A percentile compares a stretch with the other conserved stretches of the same genome.
These are phyloP conservation scores for Chinchilla lanigera DNA, from an alignment of 2,113 vertebrate species.

Conservation along the genomic window DNA sequence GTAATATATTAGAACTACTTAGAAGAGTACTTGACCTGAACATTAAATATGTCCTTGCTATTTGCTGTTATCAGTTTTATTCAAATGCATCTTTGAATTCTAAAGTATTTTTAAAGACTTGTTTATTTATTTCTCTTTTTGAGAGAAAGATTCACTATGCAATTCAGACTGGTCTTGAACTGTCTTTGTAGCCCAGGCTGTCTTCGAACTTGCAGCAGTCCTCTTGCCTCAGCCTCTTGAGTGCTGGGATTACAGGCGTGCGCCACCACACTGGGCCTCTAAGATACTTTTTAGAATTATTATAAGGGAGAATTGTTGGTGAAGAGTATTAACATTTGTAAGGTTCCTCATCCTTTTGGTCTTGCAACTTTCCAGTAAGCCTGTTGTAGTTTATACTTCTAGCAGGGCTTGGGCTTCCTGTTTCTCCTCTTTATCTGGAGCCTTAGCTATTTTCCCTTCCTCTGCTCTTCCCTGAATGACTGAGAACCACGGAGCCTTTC, in stretches of 20 bases:
- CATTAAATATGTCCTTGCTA: neutral
- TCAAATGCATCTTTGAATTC: neutral
- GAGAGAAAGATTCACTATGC: no score
- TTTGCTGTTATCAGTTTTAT: neutral
- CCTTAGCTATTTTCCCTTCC: neutral
- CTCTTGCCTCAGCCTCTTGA: neutral
- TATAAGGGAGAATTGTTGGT: neutral
- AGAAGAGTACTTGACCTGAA: neutral
- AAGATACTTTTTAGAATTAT: neutral
- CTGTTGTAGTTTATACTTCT: neutral
- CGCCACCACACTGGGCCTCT: neutral
- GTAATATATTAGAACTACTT: neutral
- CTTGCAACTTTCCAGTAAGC: neutral
- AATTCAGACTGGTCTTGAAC: neutral
- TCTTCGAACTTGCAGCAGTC: neutral
- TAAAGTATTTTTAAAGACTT: neutral
- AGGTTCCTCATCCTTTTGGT: neutral
- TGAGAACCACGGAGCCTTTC: neutral
- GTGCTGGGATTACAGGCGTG: neutral
- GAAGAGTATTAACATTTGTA: neutral
- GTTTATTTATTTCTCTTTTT: no score
- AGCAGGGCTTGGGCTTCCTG: neutral
- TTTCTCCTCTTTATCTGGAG: neutral
- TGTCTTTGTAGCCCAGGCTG: neutral
- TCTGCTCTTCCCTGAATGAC: neutral